Conservation (phyloP, 2,888 invertebrate species). For the Campoplex capitator region DNA sequence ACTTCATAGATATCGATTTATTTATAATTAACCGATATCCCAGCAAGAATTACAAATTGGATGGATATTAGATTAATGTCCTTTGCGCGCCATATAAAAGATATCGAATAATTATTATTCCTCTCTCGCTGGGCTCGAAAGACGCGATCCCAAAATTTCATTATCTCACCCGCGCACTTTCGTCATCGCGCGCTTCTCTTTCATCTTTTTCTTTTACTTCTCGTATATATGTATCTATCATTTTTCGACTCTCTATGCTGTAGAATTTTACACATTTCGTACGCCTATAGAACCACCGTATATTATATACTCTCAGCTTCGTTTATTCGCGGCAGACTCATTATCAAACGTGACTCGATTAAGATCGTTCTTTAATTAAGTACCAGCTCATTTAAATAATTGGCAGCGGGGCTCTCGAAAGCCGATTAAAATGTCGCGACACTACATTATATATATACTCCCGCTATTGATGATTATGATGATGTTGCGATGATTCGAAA, state of each 20-base stretch:
- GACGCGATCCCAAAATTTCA: slow-evolving; percentile 40
- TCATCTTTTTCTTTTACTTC: slow-evolving; percentile 13
- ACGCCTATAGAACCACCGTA: slow-evolving; percentile 41
- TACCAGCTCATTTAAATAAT: slow-evolving; percentile 70
- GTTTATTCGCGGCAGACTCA: slow-evolving; percentile 59
- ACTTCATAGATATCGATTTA: slow-evolving; percentile 6
- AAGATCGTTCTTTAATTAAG: slow-evolving; percentile 70
- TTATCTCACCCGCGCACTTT: slow-evolving; percentile 1
- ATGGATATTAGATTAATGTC: slow-evolving; percentile 60
- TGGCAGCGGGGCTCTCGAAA: slow-evolving; percentile 56
- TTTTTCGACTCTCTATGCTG: slow-evolving; percentile 2
- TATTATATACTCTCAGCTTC: slow-evolving; percentile 60
- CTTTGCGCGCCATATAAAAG: slow-evolving; percentile 48
- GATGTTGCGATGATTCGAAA: slow-evolving; percentile 38
- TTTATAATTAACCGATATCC: slow-evolving; percentile 58
- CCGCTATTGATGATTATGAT: slow-evolving; percentile 37
- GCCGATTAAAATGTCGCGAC: slow-evolving; percentile 63
- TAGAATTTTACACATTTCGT: slow-evolving; percentile 44
- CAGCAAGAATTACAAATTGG: slow-evolving; percentile 66
- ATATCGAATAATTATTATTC: slow-evolving; percentile 18
- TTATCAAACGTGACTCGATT: slow-evolving; percentile 70
- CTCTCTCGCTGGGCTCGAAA: neutral
- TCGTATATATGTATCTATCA: neutral
- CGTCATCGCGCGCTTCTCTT: neutral
- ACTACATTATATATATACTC: slow-evolving; percentile 36